Base-by-base conservation (phyloP, 2,888 invertebrate genomes). In the Drosophila niveifrons region DNA sequence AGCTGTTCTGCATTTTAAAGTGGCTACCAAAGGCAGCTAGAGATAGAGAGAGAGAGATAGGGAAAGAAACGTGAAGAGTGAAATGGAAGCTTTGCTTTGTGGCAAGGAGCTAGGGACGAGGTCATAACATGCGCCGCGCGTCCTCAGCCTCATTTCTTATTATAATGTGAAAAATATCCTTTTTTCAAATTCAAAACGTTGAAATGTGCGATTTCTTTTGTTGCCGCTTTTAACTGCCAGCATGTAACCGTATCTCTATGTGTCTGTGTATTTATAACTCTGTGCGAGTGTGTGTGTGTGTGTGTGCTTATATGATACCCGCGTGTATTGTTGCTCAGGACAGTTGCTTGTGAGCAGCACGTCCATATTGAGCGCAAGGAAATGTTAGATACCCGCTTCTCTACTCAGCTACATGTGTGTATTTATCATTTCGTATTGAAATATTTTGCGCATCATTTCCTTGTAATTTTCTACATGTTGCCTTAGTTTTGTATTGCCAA, bases 1-100 rank as follows among this genome's bases (percentile, higher is more conserved):
- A 89, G 85, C 87, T 89, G 90, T 82, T 89, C 84, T 90, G 84
- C 87, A 90, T 91, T 90, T 88, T 80, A 70, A 90, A 91, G 82
- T 79, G 77, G 73, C 68, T 71, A 44, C 66, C 31, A 18, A 36
- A 10, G 39, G 29, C 13, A 34, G 39, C 39, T 10, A 31, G 31
- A 8, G 36, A 36, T 6, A 9, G 1, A 34, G n/a, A 47, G 47
- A 39, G 3, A 7, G 8, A 15, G 29, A 34, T 9, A 2, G 39
- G n/a, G 34, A 28, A 17, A 17, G 17, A 23, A 23, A 23, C 23
- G 41, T 11, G 34, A 41, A 41, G 43, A 13, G 11, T 3, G 18
- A 10, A 18, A 7, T 15, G n/a, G 17, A 18, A n/a, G 46, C 2
- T 59, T 6, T 15, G 46, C 2, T 59, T 6, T 15, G 9, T 31